phyloP scores from a whole-genome alignment of 2,888 invertebrate species.

The Hydriomena furcata region DNA sequence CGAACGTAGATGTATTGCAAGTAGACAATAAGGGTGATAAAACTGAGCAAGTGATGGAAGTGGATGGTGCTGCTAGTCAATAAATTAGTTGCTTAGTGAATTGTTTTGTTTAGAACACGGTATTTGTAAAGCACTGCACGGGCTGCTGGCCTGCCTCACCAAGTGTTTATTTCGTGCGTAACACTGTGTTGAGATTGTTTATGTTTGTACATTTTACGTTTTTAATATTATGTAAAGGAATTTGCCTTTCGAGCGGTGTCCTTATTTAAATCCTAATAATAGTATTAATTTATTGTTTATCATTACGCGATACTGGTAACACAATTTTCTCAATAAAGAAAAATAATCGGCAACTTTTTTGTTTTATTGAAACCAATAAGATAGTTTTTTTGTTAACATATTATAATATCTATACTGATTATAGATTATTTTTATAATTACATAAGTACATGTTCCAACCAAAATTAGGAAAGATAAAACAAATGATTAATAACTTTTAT shows the following conservation, averaged over 20 bases:
- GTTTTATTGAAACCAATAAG: too few species aligned
- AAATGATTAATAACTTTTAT: too few species aligned
- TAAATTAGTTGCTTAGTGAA: constrained; percentile 75
- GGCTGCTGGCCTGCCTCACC: constrained; percentile 41
- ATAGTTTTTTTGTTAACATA: too few species aligned
- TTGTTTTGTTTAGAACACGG: constrained; percentile 59
- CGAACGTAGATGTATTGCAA: constrained; percentile 55
- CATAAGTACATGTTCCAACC: too few species aligned
- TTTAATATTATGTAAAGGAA: constrained; percentile 65
- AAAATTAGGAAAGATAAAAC: too few species aligned
- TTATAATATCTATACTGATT: too few species aligned
- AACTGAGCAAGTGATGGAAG: constrained; percentile 68
- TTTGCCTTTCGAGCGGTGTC: constrained; percentile 65
- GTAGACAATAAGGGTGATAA: constrained; percentile 64
- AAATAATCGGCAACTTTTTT: constrained; percentile 56
- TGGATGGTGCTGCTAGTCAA: constrained; percentile 80
- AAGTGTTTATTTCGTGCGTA: constrained; percentile 65
- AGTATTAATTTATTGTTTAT: constrained; percentile 82
- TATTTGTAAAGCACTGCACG: constrained; percentile 39
- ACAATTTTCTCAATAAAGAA: constrained; percentile 79
- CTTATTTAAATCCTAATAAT: constrained; percentile 50
- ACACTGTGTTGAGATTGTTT: constrained; percentile 72
- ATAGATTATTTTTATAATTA: too few species aligned
- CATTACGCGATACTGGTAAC: constrained; percentile 78
- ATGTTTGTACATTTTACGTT: constrained; percentile 78